Evolutionary conservation across 2,888 invertebrate species (phyloP).

Genomic region (Ichneumon xanthorius): DNA sequence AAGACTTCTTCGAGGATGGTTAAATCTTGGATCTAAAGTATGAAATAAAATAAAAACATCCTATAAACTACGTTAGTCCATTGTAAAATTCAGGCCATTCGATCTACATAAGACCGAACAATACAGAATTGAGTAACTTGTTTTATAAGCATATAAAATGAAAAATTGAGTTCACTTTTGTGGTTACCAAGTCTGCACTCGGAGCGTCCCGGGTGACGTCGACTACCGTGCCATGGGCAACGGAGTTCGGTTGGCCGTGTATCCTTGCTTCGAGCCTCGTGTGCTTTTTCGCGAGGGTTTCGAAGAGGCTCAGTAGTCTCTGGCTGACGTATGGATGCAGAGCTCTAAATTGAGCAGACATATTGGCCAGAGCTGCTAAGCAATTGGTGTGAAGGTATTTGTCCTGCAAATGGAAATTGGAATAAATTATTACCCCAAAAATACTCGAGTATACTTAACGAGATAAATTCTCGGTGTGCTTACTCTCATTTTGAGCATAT

Average conservation of each 20-base stretch:
- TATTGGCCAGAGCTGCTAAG: slow-evolving; percentile 98
- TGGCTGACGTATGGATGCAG: slow-evolving; percentile 98
- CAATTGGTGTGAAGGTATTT: slow-evolving; percentile 99
- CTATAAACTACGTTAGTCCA: neutral
- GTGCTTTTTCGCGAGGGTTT: slow-evolving; percentile 95
- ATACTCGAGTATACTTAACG: slow-evolving; percentile 20
- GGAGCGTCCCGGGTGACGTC: slow-evolving; percentile 59
- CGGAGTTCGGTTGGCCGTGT: slow-evolving; percentile 71
- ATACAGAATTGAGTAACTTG: neutral
- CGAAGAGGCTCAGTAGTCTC: slow-evolving; percentile 95
- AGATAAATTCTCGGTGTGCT: slow-evolving; percentile 72
- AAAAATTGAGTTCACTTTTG: neutral
- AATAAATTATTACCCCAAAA: neutral
- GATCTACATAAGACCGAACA: neutral
- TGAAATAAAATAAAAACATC: slow-evolving; percentile 1
- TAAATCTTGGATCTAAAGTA: slow-evolving; percentile 92
- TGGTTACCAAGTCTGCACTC: slow-evolving; percentile 79
- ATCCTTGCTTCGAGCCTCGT: slow-evolving; percentile 87
- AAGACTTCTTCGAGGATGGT: slow-evolving; percentile 98
- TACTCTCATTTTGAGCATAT: slow-evolving; percentile 96
- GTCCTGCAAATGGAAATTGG: slow-evolving; percentile 87
- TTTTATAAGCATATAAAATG: neutral
- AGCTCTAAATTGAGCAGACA: slow-evolving; percentile 97
- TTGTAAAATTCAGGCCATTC: neutral
- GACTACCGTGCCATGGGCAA: slow-evolving; percentile 43